Base-by-base conservation (phyloP, 2,797 vertebrate genomes). In the Brachyrhaphis roseni region DNA sequence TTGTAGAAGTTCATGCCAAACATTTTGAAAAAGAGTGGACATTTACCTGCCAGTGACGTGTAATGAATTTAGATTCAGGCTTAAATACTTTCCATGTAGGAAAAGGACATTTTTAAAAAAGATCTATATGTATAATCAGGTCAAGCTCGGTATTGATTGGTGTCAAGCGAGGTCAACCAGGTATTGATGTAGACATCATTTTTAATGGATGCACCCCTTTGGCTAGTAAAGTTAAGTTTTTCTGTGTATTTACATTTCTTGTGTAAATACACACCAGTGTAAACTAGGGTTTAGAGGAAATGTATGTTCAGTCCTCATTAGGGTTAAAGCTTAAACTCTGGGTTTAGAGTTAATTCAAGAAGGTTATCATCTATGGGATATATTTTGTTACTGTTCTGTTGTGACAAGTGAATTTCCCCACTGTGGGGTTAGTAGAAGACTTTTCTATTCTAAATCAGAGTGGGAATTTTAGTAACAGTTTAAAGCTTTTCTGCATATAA, bases 141-240 rank as follows among this genome's bases (percentile, higher is more conserved):
- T 71, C 15, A 66, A 15, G 71, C 53, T 84, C 5, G 10, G 51
- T 23, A 45, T 39, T 45, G 49, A 74, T 2, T 43, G 4, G 15
- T 57, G 36, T 84, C 46, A 73, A 47, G 23, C 72, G 45, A 28
- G 75, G 45, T 88, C 68, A 81, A 74, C 70, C 62, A 28, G 18
- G 7, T 72, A 41, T 82, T 62, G 36, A 53, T 23, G 10, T 43
- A n/a, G 2, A 43, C 36, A 70, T 26, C 5, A 43, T 43, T 70
- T 70, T 71, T 70, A 18, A 18, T 51, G 28, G 41, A 47, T 34
- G 45, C 3, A 45, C 31, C 28, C 28, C 57, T 8, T 47, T 64
- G 57, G 59, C 31, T 64, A 39, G 18, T 66, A 49, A 76, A 34
- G 6, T 13, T 49, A 53, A 53, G 26, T 34, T 20, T 36, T 66